Percentiles rank a stretch among this genome's conserved stretches.
These are phyloP conservation scores for Trichonephila clavipes DNA, from an alignment of 1,140 invertebrate genomes.

Conservation along the genomic window DNA sequence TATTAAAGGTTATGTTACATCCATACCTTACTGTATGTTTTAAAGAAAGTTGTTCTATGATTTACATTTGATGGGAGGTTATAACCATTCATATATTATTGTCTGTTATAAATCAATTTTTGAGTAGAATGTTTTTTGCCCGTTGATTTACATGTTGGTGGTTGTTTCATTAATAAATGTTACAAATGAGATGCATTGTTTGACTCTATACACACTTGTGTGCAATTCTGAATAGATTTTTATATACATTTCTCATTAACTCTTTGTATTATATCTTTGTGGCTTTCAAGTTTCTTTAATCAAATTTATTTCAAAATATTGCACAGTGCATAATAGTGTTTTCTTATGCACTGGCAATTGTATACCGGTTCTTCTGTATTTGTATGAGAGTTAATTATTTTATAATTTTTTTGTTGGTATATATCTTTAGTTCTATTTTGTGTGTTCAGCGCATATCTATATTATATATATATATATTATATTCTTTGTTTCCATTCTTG, in stretches of 20 bases:
- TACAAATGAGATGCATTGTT: slow-evolving; percentile 5
- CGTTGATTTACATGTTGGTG: background rate
- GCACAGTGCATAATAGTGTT: slow-evolving; percentile 31
- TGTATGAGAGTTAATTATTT: slow-evolving; percentile 67
- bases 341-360: slow-evolving; percentile 12
- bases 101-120: background rate
- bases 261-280: slow-evolving; percentile 23
- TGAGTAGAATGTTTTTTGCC: background rate
- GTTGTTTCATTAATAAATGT: slow-evolving; percentile 16
- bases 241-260: slow-evolving; percentile 6
- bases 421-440: slow-evolving; percentile 70
- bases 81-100: too few species aligned
- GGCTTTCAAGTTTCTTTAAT: slow-evolving; percentile 9
- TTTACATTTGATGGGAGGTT: too few species aligned
- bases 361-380: slow-evolving; percentile 58
- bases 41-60: too few species aligned
- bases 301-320: slow-evolving; percentile 39
- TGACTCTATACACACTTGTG: slow-evolving; percentile 26
- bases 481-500: slow-evolving; percentile 52
- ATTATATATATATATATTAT: slow-evolving; percentile 56
- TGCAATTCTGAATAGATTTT: slow-evolving; percentile 23
- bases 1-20: too few species aligned
- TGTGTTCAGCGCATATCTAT: slow-evolving; percentile 63
- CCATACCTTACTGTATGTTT: too few species aligned
- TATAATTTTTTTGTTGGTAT: slow-evolving; percentile 69